phyloP scores from a whole-genome alignment of 2,113 vertebrate species.

The Neogobius melanostomus region DNA sequence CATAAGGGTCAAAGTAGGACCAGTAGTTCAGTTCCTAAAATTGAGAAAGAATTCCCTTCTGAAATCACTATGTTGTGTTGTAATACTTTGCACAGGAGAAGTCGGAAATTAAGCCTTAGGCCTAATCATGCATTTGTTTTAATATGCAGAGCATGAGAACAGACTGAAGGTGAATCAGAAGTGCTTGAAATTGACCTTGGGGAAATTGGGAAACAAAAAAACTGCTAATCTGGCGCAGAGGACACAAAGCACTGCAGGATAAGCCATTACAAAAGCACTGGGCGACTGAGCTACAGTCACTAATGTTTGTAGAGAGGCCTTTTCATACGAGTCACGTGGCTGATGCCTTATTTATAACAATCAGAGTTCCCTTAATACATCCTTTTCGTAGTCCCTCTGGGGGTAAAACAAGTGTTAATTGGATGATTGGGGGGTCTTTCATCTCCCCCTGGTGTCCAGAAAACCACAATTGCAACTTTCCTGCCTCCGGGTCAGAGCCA shows the following conservation, averaged over 20 bases:
- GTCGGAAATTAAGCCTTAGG: background rate
- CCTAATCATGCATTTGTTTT: slow-evolving; percentile 6
- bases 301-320: background rate
- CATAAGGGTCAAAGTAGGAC: background rate
- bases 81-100: background rate
- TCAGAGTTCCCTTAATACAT: too few species aligned
- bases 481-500: too few species aligned
- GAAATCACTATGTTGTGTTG: background rate
- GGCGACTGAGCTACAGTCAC: background rate
- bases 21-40: background rate
- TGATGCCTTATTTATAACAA: background rate
- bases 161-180: slow-evolving; percentile 4
- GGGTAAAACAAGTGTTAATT: too few species aligned
- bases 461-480: too few species aligned
- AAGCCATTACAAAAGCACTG: background rate
- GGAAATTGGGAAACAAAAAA: background rate
- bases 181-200: slow-evolving; percentile 9
- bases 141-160: slow-evolving; percentile 7
- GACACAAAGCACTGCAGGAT: background rate
- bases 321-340: too few species aligned
- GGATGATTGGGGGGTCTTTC: too few species aligned
- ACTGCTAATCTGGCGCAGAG: background rate
- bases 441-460: too few species aligned
- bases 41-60: background rate
- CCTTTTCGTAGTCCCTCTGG: too few species aligned